Percentiles rank a stretch among this genome's conserved stretches.
phyloP scores from a whole-genome alignment of 2,888 invertebrate genomes.

The Pilophorus perplexus region DNA sequence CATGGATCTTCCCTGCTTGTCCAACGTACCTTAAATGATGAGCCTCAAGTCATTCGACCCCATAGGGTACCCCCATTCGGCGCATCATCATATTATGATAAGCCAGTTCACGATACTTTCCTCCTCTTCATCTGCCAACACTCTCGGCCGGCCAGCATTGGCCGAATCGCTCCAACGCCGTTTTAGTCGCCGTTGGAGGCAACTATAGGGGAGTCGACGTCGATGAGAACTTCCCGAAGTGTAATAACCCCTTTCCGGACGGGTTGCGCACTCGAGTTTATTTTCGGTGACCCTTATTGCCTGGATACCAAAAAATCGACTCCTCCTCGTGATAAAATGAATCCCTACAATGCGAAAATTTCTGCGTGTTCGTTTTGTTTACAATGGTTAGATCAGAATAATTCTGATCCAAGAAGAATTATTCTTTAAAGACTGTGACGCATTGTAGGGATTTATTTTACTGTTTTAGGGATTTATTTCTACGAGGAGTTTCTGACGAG shows the following conservation, averaged over 20 bases:
- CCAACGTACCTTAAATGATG: not conserved
- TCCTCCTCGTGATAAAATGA: too few relatives aligned
- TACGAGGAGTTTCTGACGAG: too few relatives aligned
- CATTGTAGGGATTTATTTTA: too few relatives aligned
- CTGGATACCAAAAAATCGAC: too few relatives aligned
- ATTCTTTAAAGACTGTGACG: too few relatives aligned
- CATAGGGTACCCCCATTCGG: conserved; percentile 5
- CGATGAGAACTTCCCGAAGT: conserved; percentile 5
- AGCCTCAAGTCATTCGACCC: not conserved
- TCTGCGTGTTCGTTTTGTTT: too few relatives aligned
- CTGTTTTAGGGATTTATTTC: too few relatives aligned
- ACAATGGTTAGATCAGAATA: too few relatives aligned
- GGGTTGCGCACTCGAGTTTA: not conserved
- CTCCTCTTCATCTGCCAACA: not conserved
- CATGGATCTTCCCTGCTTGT: conserved; percentile 1
- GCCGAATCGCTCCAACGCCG: too few relatives aligned
- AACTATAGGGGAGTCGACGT: not conserved
- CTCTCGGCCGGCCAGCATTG: not conserved
- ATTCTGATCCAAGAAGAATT: too few relatives aligned
- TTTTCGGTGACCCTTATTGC: not conserved
- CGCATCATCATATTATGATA: not conserved
- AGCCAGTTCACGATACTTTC: not conserved
- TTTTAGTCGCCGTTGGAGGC: not conserved
- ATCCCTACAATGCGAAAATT: too few relatives aligned
- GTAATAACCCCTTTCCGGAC: not conserved